Percentiles rank a stretch among this genome's conserved stretches.
Conservation (phyloP, 1,140 invertebrate genomes). For the Triops cancriformis region DNA sequence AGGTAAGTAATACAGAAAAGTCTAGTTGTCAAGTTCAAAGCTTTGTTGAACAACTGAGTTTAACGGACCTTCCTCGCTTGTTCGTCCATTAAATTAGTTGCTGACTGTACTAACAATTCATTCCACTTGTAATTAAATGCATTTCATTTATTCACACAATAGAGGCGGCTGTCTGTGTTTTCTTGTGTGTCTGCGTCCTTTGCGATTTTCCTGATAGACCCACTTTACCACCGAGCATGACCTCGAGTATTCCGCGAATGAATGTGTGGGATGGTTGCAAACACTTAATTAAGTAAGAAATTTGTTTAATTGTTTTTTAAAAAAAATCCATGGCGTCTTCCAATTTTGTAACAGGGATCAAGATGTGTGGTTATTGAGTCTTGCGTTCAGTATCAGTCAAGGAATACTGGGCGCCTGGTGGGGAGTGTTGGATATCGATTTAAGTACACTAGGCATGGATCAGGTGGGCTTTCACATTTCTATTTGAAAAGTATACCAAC, state of each 20-base stretch:
- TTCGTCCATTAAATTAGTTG: no score
- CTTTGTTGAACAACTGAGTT: no score
- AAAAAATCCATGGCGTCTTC: background rate
- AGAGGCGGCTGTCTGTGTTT: slow-evolving; percentile 35
- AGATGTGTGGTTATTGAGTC: slow-evolving; percentile 39
- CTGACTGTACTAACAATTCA: background rate
- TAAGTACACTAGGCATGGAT: slow-evolving; percentile 37
- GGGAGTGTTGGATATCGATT: slow-evolving; percentile 40
- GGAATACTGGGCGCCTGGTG: slow-evolving; percentile 43
- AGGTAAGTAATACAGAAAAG: slow-evolving; percentile 24
- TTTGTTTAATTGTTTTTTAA: background rate
- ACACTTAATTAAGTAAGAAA: slow-evolving; percentile 18
- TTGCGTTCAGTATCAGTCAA: slow-evolving; percentile 40
- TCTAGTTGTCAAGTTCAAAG: background rate
- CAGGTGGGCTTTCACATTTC: slow-evolving; percentile 34
- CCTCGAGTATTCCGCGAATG: slow-evolving; percentile 30
- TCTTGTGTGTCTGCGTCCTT: slow-evolving; percentile 35
- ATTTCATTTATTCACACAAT: background rate
- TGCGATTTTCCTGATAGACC: slow-evolving; percentile 41
- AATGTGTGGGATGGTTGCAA: slow-evolving; percentile 17
- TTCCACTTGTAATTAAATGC: no score
- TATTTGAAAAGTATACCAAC: slow-evolving; percentile 2
- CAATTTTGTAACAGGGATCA: slow-evolving; percentile 36
- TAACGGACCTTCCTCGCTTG: no score
- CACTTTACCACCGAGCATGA: slow-evolving; percentile 36